Conservation (phyloP, 2,888 invertebrate species). For the Drosophila histrio region DNA sequence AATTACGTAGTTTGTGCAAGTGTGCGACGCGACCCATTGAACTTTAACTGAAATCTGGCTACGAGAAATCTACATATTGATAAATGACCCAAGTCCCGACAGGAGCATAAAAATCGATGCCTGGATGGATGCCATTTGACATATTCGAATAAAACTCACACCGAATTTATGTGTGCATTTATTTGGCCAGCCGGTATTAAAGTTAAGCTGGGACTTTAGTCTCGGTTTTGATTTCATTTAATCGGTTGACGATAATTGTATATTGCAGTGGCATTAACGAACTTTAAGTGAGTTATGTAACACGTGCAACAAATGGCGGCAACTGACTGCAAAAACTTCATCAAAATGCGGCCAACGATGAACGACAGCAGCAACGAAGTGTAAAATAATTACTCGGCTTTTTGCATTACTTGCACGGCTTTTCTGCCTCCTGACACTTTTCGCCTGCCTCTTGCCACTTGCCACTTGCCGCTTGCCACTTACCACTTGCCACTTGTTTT, state of each 20-base stretch:
- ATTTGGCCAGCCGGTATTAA: constrained; percentile 38
- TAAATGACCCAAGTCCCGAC: constrained; percentile 60
- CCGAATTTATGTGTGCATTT: constrained; percentile 48
- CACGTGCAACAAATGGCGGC: constrained; percentile 55
- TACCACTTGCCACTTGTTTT: constrained; percentile 54
- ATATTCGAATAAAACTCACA: constrained; percentile 24
- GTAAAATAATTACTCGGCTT: constrained; percentile 74
- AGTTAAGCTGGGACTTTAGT: constrained; percentile 26
- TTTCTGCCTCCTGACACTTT: constrained; percentile 20
- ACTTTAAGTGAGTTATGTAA: constrained; percentile 68
- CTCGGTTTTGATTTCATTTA: constrained; percentile 68
- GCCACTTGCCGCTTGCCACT: constrained; percentile 3
- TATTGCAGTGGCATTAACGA: constrained; percentile 47
- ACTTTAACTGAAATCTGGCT: constrained; percentile 47
- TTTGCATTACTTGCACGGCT: constrained; percentile 51
- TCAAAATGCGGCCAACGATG: constrained; percentile 54
- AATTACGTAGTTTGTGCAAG: constrained; percentile 44
- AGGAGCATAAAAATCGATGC: constrained; percentile 67
- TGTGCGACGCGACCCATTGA: constrained; percentile 56
- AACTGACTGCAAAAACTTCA: constrained; percentile 52
- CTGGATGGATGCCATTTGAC: constrained; percentile 46
- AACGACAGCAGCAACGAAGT: constrained; percentile 58
- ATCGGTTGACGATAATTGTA: constrained; percentile 60
- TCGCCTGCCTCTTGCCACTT: neutral
- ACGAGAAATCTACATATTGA: constrained; percentile 72